Evolutionary conservation across 2,113 vertebrate genomes (phyloP), one percentile per base, ranked within the genome.

Genomic region (Gulo gulo): DNA sequence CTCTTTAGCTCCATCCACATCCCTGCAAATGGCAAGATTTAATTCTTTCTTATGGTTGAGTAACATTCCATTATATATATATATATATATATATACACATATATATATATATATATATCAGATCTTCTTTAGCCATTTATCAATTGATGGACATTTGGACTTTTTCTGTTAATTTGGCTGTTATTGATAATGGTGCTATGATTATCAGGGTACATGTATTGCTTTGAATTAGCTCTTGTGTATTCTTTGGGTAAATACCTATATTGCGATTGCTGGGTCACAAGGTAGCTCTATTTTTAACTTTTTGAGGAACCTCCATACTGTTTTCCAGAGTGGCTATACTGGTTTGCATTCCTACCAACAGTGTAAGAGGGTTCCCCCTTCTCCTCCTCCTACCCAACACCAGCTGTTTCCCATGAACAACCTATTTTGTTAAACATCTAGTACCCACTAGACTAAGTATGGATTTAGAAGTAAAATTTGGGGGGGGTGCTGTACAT

Each of bases 401-500:
- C 26, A 76, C 42, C 73, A 45, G 3, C 29, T 42, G 42, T 76
- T 76, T 76, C 42, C 42, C 45, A 24, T 45, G 73, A 76, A 45
- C 73, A 29, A 76, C 13, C 24, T 88, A 11, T 39, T 91, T 91
- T 89, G 12, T 76, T 76, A 55, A 69, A 9, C 2, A 10, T 79
- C 4, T 81, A 63, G 3, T 65, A 26, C 21, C 34, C 55, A 84
- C 7, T 80, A 36, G 11, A 80, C 8, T 26, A 65, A 18, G 8
- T 36, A 2, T 4, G 69, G n/a, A 76, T 45, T 94, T 95, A 7
- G 7, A 89, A 65, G 24, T 52, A 24, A 65, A 88, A 82, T n/a
- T 45, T 59, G 20, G 1, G 4, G 20, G 31, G 0, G 23, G 26
- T 39, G 13, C 7, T 31, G 1, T 26, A 13, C 4, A 45, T 59